Conservation (phyloP, 2,888 invertebrate genomes). For the Empis stercorea region DNA sequence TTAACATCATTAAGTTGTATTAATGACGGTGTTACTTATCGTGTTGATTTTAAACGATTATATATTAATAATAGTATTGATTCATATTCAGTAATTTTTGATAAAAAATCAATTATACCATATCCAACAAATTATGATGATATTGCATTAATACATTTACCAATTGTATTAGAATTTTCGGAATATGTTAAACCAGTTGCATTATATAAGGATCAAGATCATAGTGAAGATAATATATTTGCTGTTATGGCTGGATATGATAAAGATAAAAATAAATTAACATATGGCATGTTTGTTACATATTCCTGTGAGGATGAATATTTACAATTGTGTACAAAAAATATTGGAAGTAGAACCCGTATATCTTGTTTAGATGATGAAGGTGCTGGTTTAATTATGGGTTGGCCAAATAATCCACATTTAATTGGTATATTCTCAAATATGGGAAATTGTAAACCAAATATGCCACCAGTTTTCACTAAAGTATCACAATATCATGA, state of each 20-base stretch:
- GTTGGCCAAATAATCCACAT: constrained; percentile 4
- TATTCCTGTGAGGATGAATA: constrained; percentile 3
- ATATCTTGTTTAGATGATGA: background rate
- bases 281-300: constrained; percentile 13
- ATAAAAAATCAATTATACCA: constrained; percentile 4
- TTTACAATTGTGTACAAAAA: constrained; percentile 11
- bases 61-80: background rate
- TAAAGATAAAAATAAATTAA: constrained; percentile 5
- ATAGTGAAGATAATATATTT: constrained; percentile 4
- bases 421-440: constrained; percentile 3
- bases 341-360: no score
- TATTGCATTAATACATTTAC: constrained; percentile 13
- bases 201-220: no score
- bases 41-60: constrained; percentile 13
- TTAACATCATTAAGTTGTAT: constrained; percentile 12
- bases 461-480: constrained; percentile 1
- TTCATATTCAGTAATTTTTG: constrained; percentile 11
- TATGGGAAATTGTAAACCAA: background rate
- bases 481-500: constrained; percentile 1
- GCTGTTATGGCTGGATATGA: constrained; percentile 14
- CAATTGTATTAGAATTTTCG: constrained; percentile 1
- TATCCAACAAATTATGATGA: constrained; percentile 9
- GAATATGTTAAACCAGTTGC: no score
- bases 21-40: background rate
- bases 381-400: constrained; percentile 3